Conservation (phyloP, 2,113 vertebrate genomes). For the Sapajus apella region DNA sequence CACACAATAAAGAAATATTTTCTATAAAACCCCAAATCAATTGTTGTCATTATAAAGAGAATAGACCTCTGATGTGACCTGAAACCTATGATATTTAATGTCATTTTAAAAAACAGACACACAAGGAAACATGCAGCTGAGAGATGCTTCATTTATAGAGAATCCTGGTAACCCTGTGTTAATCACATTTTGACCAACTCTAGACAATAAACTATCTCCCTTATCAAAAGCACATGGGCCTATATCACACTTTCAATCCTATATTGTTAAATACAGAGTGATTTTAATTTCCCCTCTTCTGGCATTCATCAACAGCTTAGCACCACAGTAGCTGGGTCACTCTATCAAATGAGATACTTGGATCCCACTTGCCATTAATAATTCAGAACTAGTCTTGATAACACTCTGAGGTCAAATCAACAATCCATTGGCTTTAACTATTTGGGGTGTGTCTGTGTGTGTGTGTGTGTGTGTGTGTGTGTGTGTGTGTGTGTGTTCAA, state of each 20-base stretch:
- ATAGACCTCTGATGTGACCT: background rate
- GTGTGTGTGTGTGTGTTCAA: background rate
- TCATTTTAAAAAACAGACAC: constrained; percentile 29
- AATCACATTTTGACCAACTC: background rate
- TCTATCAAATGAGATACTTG: background rate
- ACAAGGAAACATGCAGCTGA: background rate
- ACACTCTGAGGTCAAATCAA: background rate
- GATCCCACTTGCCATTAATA: background rate
- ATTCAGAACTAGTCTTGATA: constrained; percentile 6
- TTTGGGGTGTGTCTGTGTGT: background rate
- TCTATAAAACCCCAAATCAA: background rate
- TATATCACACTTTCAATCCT: background rate
- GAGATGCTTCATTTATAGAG: background rate
- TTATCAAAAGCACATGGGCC: background rate
- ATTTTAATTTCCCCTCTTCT: background rate
- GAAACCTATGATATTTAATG: background rate
- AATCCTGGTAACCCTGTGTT: background rate
- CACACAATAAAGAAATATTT: background rate
- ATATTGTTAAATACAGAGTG: background rate
- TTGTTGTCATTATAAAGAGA: background rate
- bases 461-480: background rate
- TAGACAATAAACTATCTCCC: background rate
- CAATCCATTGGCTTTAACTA: background rate
- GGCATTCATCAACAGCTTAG: background rate
- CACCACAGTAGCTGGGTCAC: background rate